Evolutionary conservation across 1,140 invertebrate species (phyloP), one percentile per base, ranked within the genome.

Genomic region (Ceratina japonica): DNA sequence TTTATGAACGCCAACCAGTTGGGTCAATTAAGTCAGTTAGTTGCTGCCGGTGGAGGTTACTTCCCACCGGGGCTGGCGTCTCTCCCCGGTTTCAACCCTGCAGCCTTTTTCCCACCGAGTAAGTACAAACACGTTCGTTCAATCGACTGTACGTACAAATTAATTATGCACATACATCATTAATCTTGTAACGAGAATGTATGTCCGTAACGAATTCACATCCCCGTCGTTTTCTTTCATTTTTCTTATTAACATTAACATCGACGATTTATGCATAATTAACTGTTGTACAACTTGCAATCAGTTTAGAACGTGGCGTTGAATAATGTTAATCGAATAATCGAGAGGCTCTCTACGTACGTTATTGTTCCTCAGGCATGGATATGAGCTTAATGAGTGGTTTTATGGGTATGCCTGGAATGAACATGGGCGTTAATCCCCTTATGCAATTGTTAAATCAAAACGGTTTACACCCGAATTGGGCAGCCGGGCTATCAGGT

Each of bases 21-120:
- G 79, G 87, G 89, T 85, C 86, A 90, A 68, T 68, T 90, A 65
- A 86, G 84, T 63, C 90, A 86, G 8, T 84, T 91, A 72, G 86
- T 85, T n/a, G 83, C 88, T 64, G 74, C 80, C 16, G 79, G 76
- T n/a, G 79, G 78, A 54, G 78, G 79, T n/a, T 85, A 82, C 31
- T 90, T 90, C 58, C 79, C 86, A 65, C 82, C 81, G 8, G 83
- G 84, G 78, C 51, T 88, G 49, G 81, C 87, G 54, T 86, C 86
- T 58, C 82, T 90, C 15, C 89, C 92, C 27, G 93, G 93, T 12
- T 95, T 94, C 87, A 95, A 94, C 92, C 93, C 95, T 87, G 95
- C 95, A 85, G 95, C 95, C 87, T 94, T 96, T 90, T 93, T 96
- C 89, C 95, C 96, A 90, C 95, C 96, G 93, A 95, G 95, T 96